Base-by-base conservation (phyloP, 2,888 invertebrate species). In the Erannis defoliaria region DNA sequence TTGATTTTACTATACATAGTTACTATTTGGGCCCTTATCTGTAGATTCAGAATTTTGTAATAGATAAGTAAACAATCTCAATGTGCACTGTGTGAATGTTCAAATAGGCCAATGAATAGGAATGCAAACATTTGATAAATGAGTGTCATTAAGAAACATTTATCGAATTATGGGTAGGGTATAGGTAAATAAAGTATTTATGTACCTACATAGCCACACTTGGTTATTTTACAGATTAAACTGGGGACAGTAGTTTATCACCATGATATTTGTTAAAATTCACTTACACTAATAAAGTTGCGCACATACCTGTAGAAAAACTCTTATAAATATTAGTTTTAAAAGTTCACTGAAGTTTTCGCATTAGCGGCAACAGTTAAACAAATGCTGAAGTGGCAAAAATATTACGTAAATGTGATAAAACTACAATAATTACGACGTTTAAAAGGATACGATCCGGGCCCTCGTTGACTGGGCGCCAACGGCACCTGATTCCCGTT, bases 401-500 rank as follows among this genome's bases (percentile, higher is more conserved):
- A 66, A 86, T 85, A 92, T 92, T 92, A 92, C 91, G 91, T 91
- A 92, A 92, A 92, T 87, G 81, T 77, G 73, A 80, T 81, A 84
- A 82, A 81, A 80, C 62, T 68, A 76, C 59, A 75, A 68, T 74
- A 78, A 75, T 78, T 48, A 42, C 23, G 35, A 72, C 73, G 70
- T 68, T 70, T 62, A 71, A 94, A 94, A 94, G 94, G 94, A 94
- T 94, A 94, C 94, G 93, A 82, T 86, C 89, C 94, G 85, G 90
- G 92, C 76, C 89, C 94, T 86, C 92, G 94, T 84, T 90, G 94
- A 93, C 86, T 92, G 82, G 93, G 93, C 86, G 94, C 94, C 86
- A 93, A 85, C 85, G 94, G 94, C 93, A 94, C 93, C 93, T 94
- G 94, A 89, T 94, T 95, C 89, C 94, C 94, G 91, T 94, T 95